Percentiles rank a stretch among this genome's conserved stretches.
Evolutionary conservation across 2,888 invertebrate genomes (phyloP).

Genomic region (Nemurella pictetii): DNA sequence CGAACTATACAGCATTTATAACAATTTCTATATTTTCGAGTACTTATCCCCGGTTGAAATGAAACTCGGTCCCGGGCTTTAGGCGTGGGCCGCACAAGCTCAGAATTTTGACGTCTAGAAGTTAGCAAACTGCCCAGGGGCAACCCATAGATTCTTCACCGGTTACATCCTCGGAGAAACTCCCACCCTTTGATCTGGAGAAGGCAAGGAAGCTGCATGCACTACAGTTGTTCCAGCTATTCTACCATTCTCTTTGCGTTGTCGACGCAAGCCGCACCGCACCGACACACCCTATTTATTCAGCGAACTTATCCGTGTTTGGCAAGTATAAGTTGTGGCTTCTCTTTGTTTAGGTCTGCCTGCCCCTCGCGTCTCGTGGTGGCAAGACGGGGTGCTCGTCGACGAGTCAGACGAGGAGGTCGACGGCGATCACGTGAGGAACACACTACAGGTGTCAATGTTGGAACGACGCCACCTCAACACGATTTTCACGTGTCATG

Average conservation of each 20-base stretch:
- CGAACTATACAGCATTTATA: neutral
- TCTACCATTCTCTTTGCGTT: neutral
- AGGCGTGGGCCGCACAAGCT: neutral
- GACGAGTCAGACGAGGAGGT: conserved; percentile 70
- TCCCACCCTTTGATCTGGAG: neutral
- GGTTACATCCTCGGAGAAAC: neutral
- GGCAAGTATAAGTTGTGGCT: conserved; percentile 2
- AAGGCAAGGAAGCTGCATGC: neutral
- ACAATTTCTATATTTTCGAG: neutral
- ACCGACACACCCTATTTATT: neutral
- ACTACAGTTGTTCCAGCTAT: neutral
- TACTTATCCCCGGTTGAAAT: neutral
- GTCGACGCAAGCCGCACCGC: neutral
- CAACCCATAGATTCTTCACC: neutral
- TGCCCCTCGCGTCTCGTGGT: conserved; percentile 75
- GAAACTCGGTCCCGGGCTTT: neutral
- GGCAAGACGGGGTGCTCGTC: conserved; percentile 72
- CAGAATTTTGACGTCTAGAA: neutral
- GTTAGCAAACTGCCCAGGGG: neutral
- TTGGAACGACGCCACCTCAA: conserved; percentile 70
- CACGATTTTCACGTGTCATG: conserved; percentile 71
- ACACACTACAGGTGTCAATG: conserved; percentile 69
- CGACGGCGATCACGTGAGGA: conserved; percentile 67
- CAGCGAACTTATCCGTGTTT: neutral
- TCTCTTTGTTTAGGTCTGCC: conserved; percentile 64